Percentiles rank a stretch among this genome's conserved stretches.
These are phyloP conservation scores for Rhinolophus ferrumequinum DNA, from an alignment of 2,113 vertebrate species.

Conservation along the genomic window DNA sequence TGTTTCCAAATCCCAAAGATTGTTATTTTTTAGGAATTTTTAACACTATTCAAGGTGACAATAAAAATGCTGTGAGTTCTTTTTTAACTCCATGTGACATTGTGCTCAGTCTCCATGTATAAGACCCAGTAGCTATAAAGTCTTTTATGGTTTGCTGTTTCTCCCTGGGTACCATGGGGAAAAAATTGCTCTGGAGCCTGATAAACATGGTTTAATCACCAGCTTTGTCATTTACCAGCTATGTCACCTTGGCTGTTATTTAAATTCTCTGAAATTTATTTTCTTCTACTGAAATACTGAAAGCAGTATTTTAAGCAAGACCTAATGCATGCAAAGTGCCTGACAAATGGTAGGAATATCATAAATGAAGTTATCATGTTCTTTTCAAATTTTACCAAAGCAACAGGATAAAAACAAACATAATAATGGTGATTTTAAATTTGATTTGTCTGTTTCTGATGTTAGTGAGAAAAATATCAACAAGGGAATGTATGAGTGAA, in stretches of 20 bases:
- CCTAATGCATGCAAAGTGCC: background rate
- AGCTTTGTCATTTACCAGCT: background rate
- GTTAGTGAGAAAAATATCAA: conserved; percentile 32
- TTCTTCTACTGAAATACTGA: background rate
- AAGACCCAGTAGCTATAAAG: background rate
- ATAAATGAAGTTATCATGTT: background rate
- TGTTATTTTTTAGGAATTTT: background rate
- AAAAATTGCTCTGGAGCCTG: background rate
- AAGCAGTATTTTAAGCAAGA: background rate
- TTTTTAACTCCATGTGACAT: background rate
- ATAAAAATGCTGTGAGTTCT: background rate
- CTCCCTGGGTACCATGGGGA: background rate
- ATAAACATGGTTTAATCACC: background rate
- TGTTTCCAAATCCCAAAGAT: background rate
- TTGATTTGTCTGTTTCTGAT: background rate
- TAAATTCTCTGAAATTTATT: conserved; percentile 1
- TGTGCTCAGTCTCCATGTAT: background rate
- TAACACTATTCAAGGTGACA: background rate
- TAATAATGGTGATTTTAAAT: background rate
- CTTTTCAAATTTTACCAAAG: background rate
- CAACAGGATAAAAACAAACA: conserved; percentile 27
- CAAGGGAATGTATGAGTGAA: background rate
- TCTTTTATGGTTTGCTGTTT: background rate
- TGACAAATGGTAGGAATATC: background rate
- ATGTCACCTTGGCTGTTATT: background rate